Conservation (phyloP, 2,888 invertebrate species). For the Cerastoderma edule region DNA sequence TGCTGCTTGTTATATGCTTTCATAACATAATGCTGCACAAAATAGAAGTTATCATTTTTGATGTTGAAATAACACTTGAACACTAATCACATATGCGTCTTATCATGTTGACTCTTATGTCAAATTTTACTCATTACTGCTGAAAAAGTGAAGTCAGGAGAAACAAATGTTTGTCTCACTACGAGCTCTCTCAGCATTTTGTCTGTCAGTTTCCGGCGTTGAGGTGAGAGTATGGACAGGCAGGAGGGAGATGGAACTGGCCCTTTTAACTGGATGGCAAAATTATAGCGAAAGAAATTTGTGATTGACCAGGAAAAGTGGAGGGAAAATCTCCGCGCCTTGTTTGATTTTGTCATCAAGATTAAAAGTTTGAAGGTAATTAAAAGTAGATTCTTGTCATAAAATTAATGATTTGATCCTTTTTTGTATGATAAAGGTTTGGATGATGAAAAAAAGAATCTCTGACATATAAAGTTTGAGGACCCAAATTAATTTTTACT, state of each 20-base stretch:
- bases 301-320: slow-evolving; percentile 44
- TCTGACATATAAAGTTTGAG: too few species aligned
- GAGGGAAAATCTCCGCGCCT: slow-evolving; percentile 66
- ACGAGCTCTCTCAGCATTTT: slow-evolving; percentile 72
- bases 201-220: slow-evolving; percentile 64
- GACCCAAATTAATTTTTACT: too few species aligned
- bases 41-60: too few species aligned
- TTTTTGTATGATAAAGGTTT: too few species aligned
- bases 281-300: slow-evolving; percentile 22
- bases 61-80: too few species aligned
- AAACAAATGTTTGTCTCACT: slow-evolving; percentile 75
- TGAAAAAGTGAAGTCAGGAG: slow-evolving; percentile 74
- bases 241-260: slow-evolving; percentile 17
- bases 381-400: neutral
- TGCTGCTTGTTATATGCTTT: too few species aligned
- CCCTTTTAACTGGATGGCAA: slow-evolving; percentile 6
- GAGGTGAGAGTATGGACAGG: slow-evolving; percentile 55
- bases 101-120: too few species aligned
- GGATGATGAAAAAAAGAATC: too few species aligned
- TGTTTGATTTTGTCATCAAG: slow-evolving; percentile 76
- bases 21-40: too few species aligned
- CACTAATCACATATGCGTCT: too few species aligned
- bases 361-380: slow-evolving; percentile 75
- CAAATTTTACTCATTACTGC: slow-evolving; percentile 65
- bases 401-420: neutral